phyloP scores from a whole-genome alignment of 2,113 vertebrate species.

The Prolemur simus region DNA sequence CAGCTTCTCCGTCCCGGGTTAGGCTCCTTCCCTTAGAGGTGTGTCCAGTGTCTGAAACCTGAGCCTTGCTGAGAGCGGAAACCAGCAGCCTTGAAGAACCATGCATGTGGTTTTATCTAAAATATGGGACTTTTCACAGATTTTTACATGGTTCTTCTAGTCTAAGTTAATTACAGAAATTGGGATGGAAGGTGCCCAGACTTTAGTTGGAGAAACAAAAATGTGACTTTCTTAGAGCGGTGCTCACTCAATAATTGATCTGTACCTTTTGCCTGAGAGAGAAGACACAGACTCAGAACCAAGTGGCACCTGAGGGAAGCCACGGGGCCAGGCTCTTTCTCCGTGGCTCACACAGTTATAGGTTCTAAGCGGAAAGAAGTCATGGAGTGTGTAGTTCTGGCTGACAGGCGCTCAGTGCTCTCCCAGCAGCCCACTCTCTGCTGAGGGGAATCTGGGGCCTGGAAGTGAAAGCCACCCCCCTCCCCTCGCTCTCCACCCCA shows the following conservation, averaged over 20 bases:
- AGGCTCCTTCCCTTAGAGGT: fast-evolving
- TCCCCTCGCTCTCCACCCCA: fast-evolving
- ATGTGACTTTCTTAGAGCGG: neutral
- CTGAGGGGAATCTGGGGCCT: neutral
- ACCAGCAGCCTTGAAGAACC: fast-evolving
- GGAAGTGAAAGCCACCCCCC: neutral
- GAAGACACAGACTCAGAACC: neutral
- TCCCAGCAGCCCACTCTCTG: neutral
- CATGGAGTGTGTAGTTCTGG: fast-evolving
- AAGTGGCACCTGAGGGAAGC: neutral
- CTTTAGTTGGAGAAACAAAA: neutral
- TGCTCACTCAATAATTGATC: fast-evolving
- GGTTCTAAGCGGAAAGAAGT: too few species aligned
- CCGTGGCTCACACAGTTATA: fast-evolving
- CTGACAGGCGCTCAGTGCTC: fast-evolving
- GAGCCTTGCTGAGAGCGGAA: too few species aligned
- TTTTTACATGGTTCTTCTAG: neutral
- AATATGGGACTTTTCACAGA: neutral
- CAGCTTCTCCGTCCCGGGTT: neutral
- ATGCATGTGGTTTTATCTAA: neutral
- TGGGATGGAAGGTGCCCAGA: fast-evolving
- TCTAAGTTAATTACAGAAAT: neutral
- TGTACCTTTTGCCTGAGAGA: neutral
- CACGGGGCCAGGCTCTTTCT: neutral
- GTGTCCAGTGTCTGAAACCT: fast-evolving